Base-by-base conservation (phyloP, 2,888 invertebrate species). In the Tipula unca region DNA sequence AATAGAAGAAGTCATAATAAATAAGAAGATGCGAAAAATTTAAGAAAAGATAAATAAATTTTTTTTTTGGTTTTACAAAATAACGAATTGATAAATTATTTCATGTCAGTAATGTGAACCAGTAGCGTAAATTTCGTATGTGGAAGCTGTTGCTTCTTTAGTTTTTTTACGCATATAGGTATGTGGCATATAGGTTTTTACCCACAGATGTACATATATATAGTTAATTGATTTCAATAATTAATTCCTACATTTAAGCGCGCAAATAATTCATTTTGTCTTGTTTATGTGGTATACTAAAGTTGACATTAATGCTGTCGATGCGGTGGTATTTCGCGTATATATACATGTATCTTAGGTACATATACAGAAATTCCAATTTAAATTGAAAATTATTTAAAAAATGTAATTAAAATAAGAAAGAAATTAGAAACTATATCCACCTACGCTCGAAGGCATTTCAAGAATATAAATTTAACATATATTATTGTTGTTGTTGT, bases 341-440 rank as follows among this genome's bases (percentile, higher is more conserved):
- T 6, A n/a, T 20, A 25, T 25, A 25, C 10, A 25, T 25, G 1
- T 69, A 10, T n/a, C n/a, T n/a, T n/a, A n/a, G 6, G 10, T 20
- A 69, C 25, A 48, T 17, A n/a, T 48, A 17, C 4, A 54, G 0
- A 48, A 48, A 48, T 48, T 6, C 48, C 69, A 69, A 69, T 69
- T 69, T 69, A 25, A 20, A 69, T 69, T 25, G 10, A 10, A 69
- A 69, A 69, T 25, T 69, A 69, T 69, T 69, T 69, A 3, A 69
- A 69, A 69, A 69, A 69, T 69, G 69, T 69, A 69, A 69, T 69
- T 69, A 69, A 69, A 69, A 69, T 69, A 69, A 69, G 48, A 69
- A 69, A 69, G 69, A 69, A 69, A 69, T 69, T 69, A 69, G 69
- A 69, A 69, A 69, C 69, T 69, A n/a, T n/a, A 69, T 69, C 69